Conservation (phyloP, 2,888 invertebrate species). For the Euphydryas editha region DNA sequence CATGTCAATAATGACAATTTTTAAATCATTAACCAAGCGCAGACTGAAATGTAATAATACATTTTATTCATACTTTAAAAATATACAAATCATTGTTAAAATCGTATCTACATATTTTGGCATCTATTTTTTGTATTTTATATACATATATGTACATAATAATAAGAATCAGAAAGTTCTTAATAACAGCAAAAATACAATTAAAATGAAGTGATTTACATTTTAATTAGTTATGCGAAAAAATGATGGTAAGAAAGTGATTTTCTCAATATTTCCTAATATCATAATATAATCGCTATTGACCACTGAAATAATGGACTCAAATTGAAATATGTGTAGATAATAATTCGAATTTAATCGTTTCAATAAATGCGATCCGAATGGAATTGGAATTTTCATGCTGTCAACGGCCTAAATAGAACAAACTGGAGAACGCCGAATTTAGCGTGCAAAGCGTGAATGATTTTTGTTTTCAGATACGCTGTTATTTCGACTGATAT, state of each 20-base stretch:
- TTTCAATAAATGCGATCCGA: constrained; percentile 18
- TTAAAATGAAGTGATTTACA: too few relatives aligned
- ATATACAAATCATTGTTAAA: too few relatives aligned
- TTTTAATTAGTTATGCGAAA: neutral
- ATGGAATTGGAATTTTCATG: constrained; percentile 13
- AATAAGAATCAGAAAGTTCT: too few relatives aligned
- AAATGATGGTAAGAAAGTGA: neutral
- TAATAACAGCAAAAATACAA: too few relatives aligned
- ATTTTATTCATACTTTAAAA: too few relatives aligned
- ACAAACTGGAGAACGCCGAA: constrained; percentile 13
- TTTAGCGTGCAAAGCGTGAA: neutral
- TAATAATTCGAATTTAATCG: constrained; percentile 20
- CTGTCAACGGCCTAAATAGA: constrained; percentile 14
- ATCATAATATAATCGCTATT: neutral
- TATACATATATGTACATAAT: too few relatives aligned
- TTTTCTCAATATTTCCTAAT: neutral
- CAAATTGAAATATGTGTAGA: constrained; percentile 8
- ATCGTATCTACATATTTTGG: too few relatives aligned
- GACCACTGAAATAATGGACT: neutral
- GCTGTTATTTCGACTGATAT: neutral
- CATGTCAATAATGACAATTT: too few relatives aligned
- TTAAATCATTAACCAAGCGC: too few relatives aligned
- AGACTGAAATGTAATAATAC: too few relatives aligned
- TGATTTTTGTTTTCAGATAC: constrained; percentile 5
- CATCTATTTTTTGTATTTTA: too few relatives aligned